Evolutionary conservation across 2,888 invertebrate genomes (phyloP).

Genomic region (Alentia gelatinosa): DNA sequence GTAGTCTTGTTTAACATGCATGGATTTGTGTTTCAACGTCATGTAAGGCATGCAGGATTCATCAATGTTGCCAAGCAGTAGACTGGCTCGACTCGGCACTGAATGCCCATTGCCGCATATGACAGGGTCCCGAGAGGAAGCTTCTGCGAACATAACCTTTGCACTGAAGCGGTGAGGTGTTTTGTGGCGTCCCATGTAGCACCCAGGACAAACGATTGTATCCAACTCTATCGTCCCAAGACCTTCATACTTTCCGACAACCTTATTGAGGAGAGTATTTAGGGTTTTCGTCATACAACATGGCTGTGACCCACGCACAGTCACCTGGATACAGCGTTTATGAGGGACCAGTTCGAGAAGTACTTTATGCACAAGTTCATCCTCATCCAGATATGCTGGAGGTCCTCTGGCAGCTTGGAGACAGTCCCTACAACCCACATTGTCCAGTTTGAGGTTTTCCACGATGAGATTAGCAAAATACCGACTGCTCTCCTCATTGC

Average conservation of each 20-base stretch:
- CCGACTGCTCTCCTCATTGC: conserved; percentile 31
- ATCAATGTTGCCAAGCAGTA: conserved; percentile 58
- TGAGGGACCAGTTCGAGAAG: conserved; percentile 63
- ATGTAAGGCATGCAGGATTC: conserved; percentile 59
- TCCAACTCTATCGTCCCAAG: conserved; percentile 60
- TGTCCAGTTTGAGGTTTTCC: conserved; percentile 59
- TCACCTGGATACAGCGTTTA: conserved; percentile 58
- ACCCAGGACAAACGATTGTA: conserved; percentile 64
- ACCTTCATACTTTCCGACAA: conserved; percentile 63
- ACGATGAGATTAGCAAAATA: conserved; percentile 64
- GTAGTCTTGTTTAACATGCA: conserved; percentile 57
- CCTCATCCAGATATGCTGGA: conserved; percentile 23
- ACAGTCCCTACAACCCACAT: conserved; percentile 61
- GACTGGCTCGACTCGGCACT: conserved; percentile 19
- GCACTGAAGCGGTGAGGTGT: conserved; percentile 59
- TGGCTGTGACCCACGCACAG: conserved; percentile 61
- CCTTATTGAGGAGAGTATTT: conserved; percentile 56
- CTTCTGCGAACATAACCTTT: conserved; percentile 50
- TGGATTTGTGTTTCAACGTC: conserved; percentile 55
- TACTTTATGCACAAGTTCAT: conserved; percentile 59
- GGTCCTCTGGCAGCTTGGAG: conserved; percentile 16
- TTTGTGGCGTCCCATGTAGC: conserved; percentile 57
- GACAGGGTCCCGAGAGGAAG: background rate
- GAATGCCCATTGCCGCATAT: conserved; percentile 62
- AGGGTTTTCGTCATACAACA: conserved; percentile 62